Evolutionary conservation across 2,888 invertebrate genomes (phyloP), one percentile per base, ranked within the genome.

Genomic region (Beris chalybata): DNA sequence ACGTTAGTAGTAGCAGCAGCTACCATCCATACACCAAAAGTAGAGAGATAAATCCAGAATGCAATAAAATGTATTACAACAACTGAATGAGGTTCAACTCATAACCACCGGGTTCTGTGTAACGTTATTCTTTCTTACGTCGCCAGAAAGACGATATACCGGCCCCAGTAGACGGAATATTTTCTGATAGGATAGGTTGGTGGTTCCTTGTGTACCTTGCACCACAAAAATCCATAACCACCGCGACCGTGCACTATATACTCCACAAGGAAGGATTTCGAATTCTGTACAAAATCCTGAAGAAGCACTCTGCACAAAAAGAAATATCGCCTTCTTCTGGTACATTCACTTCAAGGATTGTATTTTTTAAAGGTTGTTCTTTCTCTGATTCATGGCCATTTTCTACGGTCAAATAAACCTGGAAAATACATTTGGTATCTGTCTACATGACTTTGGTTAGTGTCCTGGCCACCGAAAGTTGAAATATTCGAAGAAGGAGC

Each of bases 361-460:
- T 31, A 9, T 31, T 59, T 58, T 58, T 38, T 5, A 7, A 38
- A 38, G 38, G 53, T 65, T 65, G 53, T 47, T 15, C 48, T 32
- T 67, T 47, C 68, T 68, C 66, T 68, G 68, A 68, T 68, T 68
- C 66, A 68, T 68, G 68, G 53, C 68, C 68, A 69, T 66, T 69
- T 69, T 69, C 66, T 64, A 66, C 64, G 69, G 69, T 69, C 69
- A 69, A 69, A 67, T 67, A 67, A 67, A 67, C 66, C 66, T 63
- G 66, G 63, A 67, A 67, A 67, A 63, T 67, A 53, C 52, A 57
- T 56, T 45, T 55, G 45, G 56, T 38, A 52, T n/a, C 43, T 13
- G 58, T 38, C 13, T 53, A 38, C 6, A 48, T 15, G n/a, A 6
- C 15, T 48, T 45, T 29, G 65, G 56, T 53, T 65, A 48, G 31